A percentile compares a stretch with the other conserved stretches of the same genome.
These are phyloP conservation scores for Mus spretus DNA, from an alignment of 2,797 vertebrate species.

Conservation along the genomic window DNA sequence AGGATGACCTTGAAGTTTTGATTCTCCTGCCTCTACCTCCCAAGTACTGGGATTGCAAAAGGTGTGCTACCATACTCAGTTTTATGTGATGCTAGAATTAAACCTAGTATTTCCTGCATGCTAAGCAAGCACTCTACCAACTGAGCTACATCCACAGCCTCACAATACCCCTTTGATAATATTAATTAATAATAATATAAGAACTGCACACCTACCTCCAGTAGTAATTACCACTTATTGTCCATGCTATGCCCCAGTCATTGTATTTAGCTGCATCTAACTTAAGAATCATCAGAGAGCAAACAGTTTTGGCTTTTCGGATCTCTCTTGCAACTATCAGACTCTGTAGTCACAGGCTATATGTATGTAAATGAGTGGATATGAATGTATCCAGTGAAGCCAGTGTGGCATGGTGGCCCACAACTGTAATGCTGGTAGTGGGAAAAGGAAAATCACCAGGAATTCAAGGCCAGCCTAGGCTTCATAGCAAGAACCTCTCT, in stretches of 20 bases:
- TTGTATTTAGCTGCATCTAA: neutral
- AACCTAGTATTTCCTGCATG: neutral
- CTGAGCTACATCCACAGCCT: neutral
- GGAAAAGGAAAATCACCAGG: neutral
- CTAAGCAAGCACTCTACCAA: neutral
- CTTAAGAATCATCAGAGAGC: neutral
- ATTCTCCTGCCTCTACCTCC: neutral
- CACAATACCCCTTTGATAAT: neutral
- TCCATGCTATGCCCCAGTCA: neutral
- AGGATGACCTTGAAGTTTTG: neutral
- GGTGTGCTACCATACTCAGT: neutral
- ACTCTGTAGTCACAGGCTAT: neutral
- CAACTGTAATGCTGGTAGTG: neutral
- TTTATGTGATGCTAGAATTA: neutral
- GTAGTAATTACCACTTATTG: neutral
- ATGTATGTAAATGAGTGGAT: neutral
- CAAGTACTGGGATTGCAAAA: neutral
- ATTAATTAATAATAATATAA: neutral
- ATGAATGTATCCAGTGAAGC: neutral
- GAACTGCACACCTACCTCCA: neutral
- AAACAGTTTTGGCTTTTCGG: constrained; percentile 34
- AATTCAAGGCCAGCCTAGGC: neutral
- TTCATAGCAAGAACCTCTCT: neutral
- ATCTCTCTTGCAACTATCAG: constrained; percentile 19
- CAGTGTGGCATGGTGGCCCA: too few relatives aligned